Evolutionary conservation across 2,797 vertebrate genomes (phyloP).

Genomic region (Diplodus puntazzo): DNA sequence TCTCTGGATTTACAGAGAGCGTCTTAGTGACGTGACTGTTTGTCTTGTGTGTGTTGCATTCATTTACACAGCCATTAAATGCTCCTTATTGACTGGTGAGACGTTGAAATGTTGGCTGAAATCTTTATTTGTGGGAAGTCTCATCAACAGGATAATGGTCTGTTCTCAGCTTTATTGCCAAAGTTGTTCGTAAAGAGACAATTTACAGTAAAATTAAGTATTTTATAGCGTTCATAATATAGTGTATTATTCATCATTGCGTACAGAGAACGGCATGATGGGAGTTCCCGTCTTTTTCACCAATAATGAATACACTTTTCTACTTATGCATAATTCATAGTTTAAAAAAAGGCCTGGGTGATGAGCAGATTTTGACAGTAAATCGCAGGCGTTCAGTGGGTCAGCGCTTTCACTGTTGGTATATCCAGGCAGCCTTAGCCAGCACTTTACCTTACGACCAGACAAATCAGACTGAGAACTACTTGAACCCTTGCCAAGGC

Average conservation of each 20-base stretch:
- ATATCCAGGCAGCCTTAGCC: conserved; percentile 53
- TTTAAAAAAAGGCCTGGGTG: conserved; percentile 58
- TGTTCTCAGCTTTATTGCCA: not conserved
- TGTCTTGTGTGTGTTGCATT: not conserved
- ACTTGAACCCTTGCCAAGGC: conserved; percentile 70
- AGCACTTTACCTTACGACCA: conserved; percentile 60
- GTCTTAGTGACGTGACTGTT: not conserved
- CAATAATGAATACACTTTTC: conserved; percentile 26
- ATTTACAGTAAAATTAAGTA: not conserved
- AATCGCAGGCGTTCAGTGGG: conserved; percentile 58
- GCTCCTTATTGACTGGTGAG: not conserved
- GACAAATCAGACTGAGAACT: conserved; percentile 66
- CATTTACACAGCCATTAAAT: not conserved
- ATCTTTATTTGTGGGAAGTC: not conserved
- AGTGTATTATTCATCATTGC: not conserved
- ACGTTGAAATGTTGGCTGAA: not conserved
- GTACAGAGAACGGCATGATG: not conserved
- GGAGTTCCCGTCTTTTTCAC: conserved; percentile 7
- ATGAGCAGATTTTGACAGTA: conserved; percentile 56
- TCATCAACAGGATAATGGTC: not conserved
- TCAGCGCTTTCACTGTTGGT: conserved; percentile 61
- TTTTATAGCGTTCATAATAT: not conserved
- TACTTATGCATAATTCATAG: conserved; percentile 62
- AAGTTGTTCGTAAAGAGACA: not conserved
- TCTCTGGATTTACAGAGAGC: not conserved